A percentile compares a stretch with the other conserved stretches of the same genome.
These are phyloP conservation scores for Chiloscyllium plagiosum DNA, from an alignment of 2,113 vertebrate species.

Conservation along the genomic window DNA sequence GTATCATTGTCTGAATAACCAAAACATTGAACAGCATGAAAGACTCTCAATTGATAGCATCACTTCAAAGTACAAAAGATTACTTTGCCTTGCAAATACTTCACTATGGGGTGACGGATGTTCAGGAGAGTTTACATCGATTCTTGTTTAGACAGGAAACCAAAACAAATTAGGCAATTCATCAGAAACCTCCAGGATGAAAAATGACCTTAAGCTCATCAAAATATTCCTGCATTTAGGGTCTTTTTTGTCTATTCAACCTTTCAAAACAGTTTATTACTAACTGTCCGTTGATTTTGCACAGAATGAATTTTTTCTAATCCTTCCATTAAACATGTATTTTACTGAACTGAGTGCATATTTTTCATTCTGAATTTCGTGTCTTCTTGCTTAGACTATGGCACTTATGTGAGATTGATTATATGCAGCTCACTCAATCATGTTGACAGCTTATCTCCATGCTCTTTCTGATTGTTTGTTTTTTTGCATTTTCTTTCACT, in stretches of 20 bases:
- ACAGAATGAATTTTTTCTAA: not conserved
- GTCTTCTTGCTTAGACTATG: not conserved
- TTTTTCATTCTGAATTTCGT: not conserved
- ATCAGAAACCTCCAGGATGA: not conserved
- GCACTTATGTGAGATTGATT: not conserved
- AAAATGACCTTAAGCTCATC: not conserved
- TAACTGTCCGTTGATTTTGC: not conserved
- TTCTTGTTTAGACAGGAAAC: not conserved
- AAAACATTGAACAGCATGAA: not conserved
- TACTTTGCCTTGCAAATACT: not conserved
- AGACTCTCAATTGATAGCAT: not conserved
- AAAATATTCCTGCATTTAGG: not conserved
- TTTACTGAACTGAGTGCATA: not conserved
- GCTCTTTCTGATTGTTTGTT: not conserved
- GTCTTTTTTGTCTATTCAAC: not conserved
- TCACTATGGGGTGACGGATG: not conserved
- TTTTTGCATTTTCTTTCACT: too few species aligned
- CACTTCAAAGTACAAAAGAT: not conserved
- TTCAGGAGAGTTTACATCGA: not conserved
- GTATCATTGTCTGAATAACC: not conserved
- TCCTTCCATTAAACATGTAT: not conserved
- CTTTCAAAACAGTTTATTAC: not conserved
- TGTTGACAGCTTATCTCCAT: not conserved
- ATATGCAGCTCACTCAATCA: not conserved
- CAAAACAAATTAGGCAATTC: not conserved